Evolutionary conservation across 2,888 invertebrate genomes (phyloP).

Genomic region (Pseudococcus longispinus): DNA sequence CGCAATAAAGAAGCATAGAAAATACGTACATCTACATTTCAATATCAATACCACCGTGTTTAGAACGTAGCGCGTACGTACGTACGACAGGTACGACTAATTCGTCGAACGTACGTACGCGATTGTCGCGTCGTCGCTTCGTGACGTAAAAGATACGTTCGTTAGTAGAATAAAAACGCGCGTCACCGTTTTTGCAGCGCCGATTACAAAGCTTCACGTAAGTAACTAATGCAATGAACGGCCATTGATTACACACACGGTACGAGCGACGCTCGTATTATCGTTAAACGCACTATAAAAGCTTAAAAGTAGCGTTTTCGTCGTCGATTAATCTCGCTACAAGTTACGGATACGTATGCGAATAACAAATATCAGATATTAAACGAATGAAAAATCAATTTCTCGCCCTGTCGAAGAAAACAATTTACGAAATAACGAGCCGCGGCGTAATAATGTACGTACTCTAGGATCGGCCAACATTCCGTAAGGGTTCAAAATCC

Average conservation of each 20-base stretch:
- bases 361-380: no score
- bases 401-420: neutral
- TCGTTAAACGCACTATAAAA: neutral
- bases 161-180: neutral
- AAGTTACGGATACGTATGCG: neutral
- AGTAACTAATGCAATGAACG: neutral
- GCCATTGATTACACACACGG: neutral
- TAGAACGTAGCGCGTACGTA: neutral
- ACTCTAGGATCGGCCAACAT: constrained; percentile 54
- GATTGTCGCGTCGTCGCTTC: neutral
- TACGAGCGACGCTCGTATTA: neutral
- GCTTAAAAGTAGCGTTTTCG: neutral
- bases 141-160: neutral
- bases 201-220: neutral
- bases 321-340: neutral
- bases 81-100: neutral
- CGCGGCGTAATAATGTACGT: neutral
- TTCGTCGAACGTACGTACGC: neutral
- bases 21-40: neutral
- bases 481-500: constrained; percentile 81
- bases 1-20: neutral
- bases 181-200: neutral
- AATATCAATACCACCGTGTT: neutral
- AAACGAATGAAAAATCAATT: no score
- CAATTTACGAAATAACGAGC: neutral